Evolutionary conservation across 2,113 vertebrate genomes (phyloP).

Genomic region (Cephalopterus ornatus): DNA sequence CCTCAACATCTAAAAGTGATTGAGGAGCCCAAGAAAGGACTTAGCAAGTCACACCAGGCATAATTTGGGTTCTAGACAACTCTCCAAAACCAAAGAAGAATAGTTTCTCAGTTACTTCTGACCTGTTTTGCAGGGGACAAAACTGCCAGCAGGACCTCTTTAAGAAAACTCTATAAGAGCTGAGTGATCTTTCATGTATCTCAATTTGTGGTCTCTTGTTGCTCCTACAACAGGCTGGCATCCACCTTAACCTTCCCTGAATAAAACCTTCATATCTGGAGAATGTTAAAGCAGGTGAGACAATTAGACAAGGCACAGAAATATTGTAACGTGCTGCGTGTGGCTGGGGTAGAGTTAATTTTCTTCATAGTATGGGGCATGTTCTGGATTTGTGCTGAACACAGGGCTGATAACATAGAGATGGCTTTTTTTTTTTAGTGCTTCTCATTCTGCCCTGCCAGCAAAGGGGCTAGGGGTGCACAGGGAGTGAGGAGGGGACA

Average conservation of each 20-base stretch:
- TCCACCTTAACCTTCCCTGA: neutral
- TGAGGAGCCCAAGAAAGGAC: neutral
- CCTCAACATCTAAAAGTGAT: neutral
- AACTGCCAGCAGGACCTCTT: neutral
- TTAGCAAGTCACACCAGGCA: neutral
- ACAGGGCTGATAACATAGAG: neutral
- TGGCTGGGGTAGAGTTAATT: neutral
- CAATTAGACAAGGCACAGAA: neutral
- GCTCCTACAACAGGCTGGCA: neutral
- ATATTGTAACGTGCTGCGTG: neutral
- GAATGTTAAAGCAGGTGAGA: neutral
- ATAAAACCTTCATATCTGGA: neutral
- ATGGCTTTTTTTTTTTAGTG: neutral
- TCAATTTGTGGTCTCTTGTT: neutral
- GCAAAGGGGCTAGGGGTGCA: neutral
- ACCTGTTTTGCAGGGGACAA: neutral
- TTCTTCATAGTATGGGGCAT: neutral
- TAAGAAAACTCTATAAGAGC: neutral
- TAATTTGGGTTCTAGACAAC: neutral
- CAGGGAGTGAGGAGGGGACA: neutral
- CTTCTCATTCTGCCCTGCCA: rapidly evolving
- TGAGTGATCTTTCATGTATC: neutral
- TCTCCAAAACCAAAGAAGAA: neutral
- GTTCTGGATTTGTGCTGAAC: neutral
- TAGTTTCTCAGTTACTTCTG: neutral